Evolutionary conservation across 2,888 invertebrate genomes (phyloP).

Genomic region (Neoascia interrupta): DNA sequence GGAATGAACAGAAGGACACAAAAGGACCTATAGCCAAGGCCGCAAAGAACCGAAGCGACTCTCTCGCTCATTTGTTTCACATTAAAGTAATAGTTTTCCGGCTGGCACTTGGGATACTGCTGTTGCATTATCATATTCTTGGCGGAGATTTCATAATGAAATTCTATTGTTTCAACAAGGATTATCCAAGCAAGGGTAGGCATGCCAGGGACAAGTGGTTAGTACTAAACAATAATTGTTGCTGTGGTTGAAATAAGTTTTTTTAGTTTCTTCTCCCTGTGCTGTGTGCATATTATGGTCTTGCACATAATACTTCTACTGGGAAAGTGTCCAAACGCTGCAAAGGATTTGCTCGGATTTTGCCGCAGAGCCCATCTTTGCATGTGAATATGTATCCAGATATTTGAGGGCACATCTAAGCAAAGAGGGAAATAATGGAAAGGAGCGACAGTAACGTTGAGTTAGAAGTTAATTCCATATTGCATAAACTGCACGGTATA

Average conservation of each 20-base stretch:
- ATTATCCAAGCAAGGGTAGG: conserved; percentile 44
- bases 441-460: conserved; percentile 34
- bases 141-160: conserved; percentile 62
- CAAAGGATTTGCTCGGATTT: conserved; percentile 47
- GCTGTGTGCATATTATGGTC: not conserved
- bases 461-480: conserved; percentile 53
- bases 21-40: conserved; percentile 14
- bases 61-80: conserved; percentile 43
- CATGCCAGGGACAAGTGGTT: not conserved
- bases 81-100: conserved; percentile 68
- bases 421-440: too few relatives aligned
- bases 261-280: not conserved
- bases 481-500: not conserved
- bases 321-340: conserved; percentile 52
- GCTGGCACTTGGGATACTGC: conserved; percentile 31
- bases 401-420: too few relatives aligned
- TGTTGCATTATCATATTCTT: conserved; percentile 64
- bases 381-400: conserved; percentile 27
- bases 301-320: conserved; percentile 49
- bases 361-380: conserved; percentile 45
- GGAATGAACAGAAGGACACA: not conserved
- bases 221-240: conserved; percentile 59
- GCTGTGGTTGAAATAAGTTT: conserved; percentile 49
- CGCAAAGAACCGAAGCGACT: not conserved
- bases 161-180: conserved; percentile 58